Evolutionary conservation across 1,140 invertebrate genomes (phyloP), one percentile per base, ranked within the genome.

Genomic region (Drosophila setifemur): DNA sequence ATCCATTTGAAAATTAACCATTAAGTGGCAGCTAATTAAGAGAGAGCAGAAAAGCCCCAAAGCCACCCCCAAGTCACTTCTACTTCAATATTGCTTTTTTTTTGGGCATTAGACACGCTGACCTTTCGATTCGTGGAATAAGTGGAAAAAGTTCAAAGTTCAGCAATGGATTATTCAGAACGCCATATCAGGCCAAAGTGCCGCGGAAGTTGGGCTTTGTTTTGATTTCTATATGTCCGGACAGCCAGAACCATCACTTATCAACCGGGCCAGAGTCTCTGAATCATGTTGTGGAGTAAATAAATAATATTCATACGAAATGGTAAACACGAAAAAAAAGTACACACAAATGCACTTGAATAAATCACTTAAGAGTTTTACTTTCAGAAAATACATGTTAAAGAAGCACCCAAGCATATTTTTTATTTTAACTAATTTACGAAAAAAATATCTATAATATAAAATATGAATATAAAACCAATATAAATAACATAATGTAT

Each of bases 11-110:
- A 68, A 48, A 58, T 58, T 43, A 44, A 53, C 48, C 35, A 53
- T 54, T 75, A 45, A 33, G 39, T 64, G 71, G 23, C 53, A 78
- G 52, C 79, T 83, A 83, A 83, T 83, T 83, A 85, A 72, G 73
- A 57, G 47, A 16, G n/a, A 23, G 8, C 7, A 14, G 2, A n/a
- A n/a, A 4, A 4, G 2, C 16, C 7, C 16, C 33, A 21, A 5
- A 7, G 4, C 23, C 33, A 29, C 6, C 25, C 49, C 12, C n/a
- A n/a, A n/a, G n/a, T n/a, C n/a, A n/a, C n/a, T n/a, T n/a, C n/a
- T n/a, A n/a, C n/a, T n/a, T n/a, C n/a, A n/a, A n/a, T n/a, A n/a
- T n/a, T n/a, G n/a, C n/a, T n/a, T n/a, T n/a, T n/a, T n/a, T 12
- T 21, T 7, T 25, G 1, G 2, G 39, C 53, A 28, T 21, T 28